phyloP scores from a whole-genome alignment of 2,797 vertebrate genomes.

The Syndactyla subalaris region DNA sequence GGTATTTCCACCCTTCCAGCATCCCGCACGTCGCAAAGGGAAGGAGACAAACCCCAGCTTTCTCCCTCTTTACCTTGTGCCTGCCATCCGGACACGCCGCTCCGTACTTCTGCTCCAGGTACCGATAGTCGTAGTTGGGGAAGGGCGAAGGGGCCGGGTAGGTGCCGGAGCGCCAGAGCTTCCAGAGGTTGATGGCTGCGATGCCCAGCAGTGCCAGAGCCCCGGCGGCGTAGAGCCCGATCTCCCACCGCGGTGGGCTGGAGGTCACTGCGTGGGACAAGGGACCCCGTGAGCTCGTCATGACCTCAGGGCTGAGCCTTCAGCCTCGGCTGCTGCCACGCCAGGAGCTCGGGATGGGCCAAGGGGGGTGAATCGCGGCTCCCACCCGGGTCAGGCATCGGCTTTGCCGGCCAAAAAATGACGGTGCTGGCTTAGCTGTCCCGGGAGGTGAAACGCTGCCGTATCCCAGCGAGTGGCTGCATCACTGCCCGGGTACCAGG shows the following conservation, averaged over 20 bases:
- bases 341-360: not conserved
- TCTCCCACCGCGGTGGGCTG: constrained; percentile 91
- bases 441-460: not conserved
- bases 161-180: constrained; percentile 91
- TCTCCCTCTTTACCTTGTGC: constrained; percentile 81
- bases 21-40: fast-evolving
- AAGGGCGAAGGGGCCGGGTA: constrained; percentile 94
- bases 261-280: not conserved
- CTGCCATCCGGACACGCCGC: constrained; percentile 80
- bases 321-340: fast-evolving
- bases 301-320: fast-evolving
- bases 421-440: fast-evolving
- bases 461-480: fast-evolving
- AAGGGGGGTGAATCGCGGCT: fast-evolving
- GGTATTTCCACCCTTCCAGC: not conserved
- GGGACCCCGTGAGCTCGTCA: not conserved
- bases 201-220: constrained; percentile 87
- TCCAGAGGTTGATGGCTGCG: constrained; percentile 93
- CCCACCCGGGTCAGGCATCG: not conserved
- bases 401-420: not conserved
- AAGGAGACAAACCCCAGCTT: fast-evolving
- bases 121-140: constrained; percentile 96
- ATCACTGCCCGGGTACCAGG: fast-evolving
- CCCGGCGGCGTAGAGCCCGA: constrained; percentile 89
- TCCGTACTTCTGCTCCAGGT: constrained; percentile 95